Evolutionary conservation across 2,113 vertebrate genomes (phyloP), one percentile per base, ranked within the genome.

Genomic region (Chaetodon auriga): DNA sequence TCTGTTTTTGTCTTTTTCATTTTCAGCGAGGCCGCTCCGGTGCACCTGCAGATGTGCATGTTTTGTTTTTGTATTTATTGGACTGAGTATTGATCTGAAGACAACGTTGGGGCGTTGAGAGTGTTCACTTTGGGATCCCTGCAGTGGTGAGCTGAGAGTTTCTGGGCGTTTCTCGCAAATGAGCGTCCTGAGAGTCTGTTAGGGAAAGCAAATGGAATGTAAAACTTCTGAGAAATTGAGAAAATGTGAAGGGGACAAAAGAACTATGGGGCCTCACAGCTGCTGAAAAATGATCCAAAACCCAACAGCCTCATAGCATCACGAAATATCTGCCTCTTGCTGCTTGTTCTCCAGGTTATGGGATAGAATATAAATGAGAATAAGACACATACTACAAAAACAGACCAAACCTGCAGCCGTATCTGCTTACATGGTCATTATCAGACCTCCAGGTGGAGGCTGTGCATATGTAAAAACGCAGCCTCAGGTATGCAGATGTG

Each of bases 41-140:
- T 48, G 46, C 62, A n/a, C 35, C 78, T 18, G 18, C 75, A 72
- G 48, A 70, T 21, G 25, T 65, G 68, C 46, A 16, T 68, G 70
- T 60, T 14, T 4, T 30, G 48, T 16, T 74, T 68, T 53, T 41
- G 49, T 70, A 68, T 80, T 79, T 38, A 78, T 61, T 80, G 66
- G 55, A 80, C 87, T 89, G 68, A 77, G 25, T 74, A 87, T 89
- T 81, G 82, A 87, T 88, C 55, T 82, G 57, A 45, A 68, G 75
- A 63, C 35, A 35, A 62, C 43, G 45, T 16, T 5, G 54, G 49
- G 45, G 45, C 43, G 2, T 14, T 30, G 14, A 46, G 43, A 66
- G 13, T 57, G 78, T 72, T 78, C 60, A 48, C 36, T 38, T 54
- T 49, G 25, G 41, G 45, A 23, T 35, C 79, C 61, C 41, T 75